These are phyloP conservation scores for Plebejus anna DNA, from an alignment of 2,888 invertebrate genomes.

Conservation along the genomic window DNA sequence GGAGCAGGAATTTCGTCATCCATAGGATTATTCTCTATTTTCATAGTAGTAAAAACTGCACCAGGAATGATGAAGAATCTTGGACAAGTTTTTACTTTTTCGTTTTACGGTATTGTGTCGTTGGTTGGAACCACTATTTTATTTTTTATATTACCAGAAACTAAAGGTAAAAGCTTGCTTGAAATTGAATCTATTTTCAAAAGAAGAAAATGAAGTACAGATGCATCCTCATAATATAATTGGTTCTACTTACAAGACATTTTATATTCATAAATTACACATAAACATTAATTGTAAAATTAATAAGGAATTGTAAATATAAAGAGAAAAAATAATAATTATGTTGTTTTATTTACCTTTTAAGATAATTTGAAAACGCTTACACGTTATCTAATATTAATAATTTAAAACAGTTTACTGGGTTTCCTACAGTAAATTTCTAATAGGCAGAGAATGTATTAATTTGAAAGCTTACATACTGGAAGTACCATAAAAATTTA, in stretches of 20 bases:
- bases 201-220: background rate
- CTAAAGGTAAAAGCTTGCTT: conserved; percentile 7
- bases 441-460: too few relatives aligned
- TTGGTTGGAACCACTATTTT: conserved; percentile 8
- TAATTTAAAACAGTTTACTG: too few relatives aligned
- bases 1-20: conserved; percentile 15
- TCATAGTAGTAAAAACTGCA: conserved; percentile 19
- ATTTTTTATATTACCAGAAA: conserved; percentile 15
- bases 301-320: too few relatives aligned
- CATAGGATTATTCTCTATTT: background rate
- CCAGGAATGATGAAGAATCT: conserved; percentile 4
- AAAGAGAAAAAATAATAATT: too few relatives aligned
- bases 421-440: too few relatives aligned
- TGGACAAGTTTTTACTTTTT: background rate
- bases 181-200: conserved; percentile 9
- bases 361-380: too few relatives aligned
- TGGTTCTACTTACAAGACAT: background rate
- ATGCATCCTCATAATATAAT: background rate
- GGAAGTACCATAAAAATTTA: too few relatives aligned
- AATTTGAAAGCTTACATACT: too few relatives aligned
- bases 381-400: too few relatives aligned
- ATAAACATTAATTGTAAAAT: too few relatives aligned
- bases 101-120: conserved; percentile 10
- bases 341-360: too few relatives aligned
- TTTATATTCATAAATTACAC: background rate